Evolutionary conservation across 2,113 vertebrate species (phyloP), one percentile per base, ranked within the genome.

Genomic region (Caranx ignobilis): DNA sequence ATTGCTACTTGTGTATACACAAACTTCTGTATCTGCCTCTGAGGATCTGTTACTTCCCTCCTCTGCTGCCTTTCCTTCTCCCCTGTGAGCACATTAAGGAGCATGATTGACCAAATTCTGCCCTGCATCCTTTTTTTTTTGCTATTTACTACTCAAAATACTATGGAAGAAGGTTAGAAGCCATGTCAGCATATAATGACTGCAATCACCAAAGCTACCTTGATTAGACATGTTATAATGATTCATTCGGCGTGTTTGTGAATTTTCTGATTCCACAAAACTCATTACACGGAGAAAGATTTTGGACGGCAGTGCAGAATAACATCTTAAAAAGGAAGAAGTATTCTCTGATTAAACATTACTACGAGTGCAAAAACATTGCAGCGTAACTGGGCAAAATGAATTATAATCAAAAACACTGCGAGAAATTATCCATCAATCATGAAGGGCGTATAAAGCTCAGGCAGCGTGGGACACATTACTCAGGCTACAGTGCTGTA

Each of bases 1-100:
- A 88, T 88, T 89, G 76, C 89, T 79, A n/a, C 85, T 81, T 75
- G 75, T 88, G 81, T 91, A 75, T 87, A 94, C 79, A 93, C 87
- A 93, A 81, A 64, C 81, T 31, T 57, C 77, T 60, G 37, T 87
- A 90, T 94, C 93, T 75, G 73, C 69, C 0, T 61, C 75, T 75
- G 52, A 75, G 70, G 45, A 91, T 91, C 87, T 72, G 78, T 45
- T 62, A 70, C 67, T 82, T 61, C 72, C 78, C 75, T 84, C 77
- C 50, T 47, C 70, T 52, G 41, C 60, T 26, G 50, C 70, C 73
- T 56, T 74, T 19, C 13, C 61, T 63, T 70, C 61, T 65, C 35
- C 71, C 34, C 54, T 2, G 37, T 55, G 59, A 71, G 37, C 3
- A 34, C 75, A 75, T 71, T 62, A 83, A 77, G 57, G 19, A 69